Evolutionary conservation across 2,888 invertebrate genomes (phyloP), one percentile per base, ranked within the genome.

Genomic region (Folsomia manolachei): DNA sequence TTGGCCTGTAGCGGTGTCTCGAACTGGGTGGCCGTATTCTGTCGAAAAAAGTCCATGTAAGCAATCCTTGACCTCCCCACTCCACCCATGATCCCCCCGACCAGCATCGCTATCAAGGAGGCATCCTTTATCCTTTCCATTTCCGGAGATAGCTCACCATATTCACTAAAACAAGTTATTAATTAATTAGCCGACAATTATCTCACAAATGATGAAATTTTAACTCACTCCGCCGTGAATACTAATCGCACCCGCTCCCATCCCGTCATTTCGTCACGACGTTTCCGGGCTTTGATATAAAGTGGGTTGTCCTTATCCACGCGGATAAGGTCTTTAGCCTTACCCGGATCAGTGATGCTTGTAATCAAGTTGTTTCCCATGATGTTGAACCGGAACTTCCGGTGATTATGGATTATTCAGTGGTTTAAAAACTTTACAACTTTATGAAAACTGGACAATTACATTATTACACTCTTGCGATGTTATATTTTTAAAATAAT

Each of bases 61-160:
- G 81, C 82, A 52, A 74, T 65, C 68, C 76, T 71, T 1, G 80
- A 79, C 78, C 85, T 84, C 1, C 86, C 82, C 81, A 90, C 26
- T 0, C 71, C 78, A 18, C 79, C 79, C 11, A 78, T 26, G 23
- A 72, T n/a, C n/a, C 26, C 89, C 19, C 92, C 93, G 24, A 88
- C 71, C 63, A 91, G 85, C 1, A 86, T 83, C 19, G 90, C 91
- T 73, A 86, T 80, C 62, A 88, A 82, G 2, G 87, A 83, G 1
- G 89, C 86, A 82, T 91, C 90, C 39, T 87, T 81, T 1, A 90
- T 85, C 56, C 88, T 86, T 71, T 87, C 86, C 1, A 90, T 67
- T 83, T 92, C 91, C 0, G 86, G 83, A 26, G 89, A 88, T 1
- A 88, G 72, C 73, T 86, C 86, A 14, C 89, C 89, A 83, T 87